These are phyloP conservation scores for Sebastes schlegelii DNA, from an alignment of 2,113 vertebrate species.

Conservation along the genomic window DNA sequence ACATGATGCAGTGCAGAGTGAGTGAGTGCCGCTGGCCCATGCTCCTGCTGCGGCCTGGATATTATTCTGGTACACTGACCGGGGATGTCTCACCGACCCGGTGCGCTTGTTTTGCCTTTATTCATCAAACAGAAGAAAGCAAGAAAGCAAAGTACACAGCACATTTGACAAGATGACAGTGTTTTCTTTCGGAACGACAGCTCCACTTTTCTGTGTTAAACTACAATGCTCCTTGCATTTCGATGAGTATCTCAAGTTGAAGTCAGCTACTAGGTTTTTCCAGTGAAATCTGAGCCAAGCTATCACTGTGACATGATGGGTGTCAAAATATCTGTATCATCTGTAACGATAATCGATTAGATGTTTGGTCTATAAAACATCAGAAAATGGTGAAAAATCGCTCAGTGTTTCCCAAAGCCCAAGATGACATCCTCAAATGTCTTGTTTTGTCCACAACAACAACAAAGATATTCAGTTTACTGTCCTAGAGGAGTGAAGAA, in stretches of 20 bases:
- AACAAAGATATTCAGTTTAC: too few species aligned
- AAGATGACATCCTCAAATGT: too few species aligned
- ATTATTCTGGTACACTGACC: slow-evolving; percentile 58
- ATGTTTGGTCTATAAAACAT: too few species aligned
- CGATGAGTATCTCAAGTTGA: slow-evolving; percentile 1
- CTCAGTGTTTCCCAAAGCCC: too few species aligned
- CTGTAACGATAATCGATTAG: background rate
- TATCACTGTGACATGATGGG: background rate
- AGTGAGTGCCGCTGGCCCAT: slow-evolving; percentile 58
- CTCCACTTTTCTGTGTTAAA: slow-evolving; percentile 19
- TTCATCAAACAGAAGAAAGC: slow-evolving; percentile 30
- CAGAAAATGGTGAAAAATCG: too few species aligned
- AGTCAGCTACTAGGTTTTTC: background rate
- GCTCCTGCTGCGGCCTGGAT: slow-evolving; percentile 56
- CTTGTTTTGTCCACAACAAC: too few species aligned
- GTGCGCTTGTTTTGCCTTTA: slow-evolving; percentile 42
- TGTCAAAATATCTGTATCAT: background rate
- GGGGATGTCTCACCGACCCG: slow-evolving; percentile 32
- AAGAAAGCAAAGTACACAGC: too few species aligned
- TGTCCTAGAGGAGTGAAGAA: too few species aligned
- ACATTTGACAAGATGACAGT: slow-evolving; percentile 47
- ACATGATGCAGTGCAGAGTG: slow-evolving; percentile 65
- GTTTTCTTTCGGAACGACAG: slow-evolving; percentile 19
- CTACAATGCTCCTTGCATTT: background rate
- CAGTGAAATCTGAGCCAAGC: background rate